A percentile compares a stretch with the other conserved stretches of the same genome.
These are phyloP conservation scores for Sphaeramia orbicularis DNA, from an alignment of 2,797 vertebrate genomes.

Conservation along the genomic window DNA sequence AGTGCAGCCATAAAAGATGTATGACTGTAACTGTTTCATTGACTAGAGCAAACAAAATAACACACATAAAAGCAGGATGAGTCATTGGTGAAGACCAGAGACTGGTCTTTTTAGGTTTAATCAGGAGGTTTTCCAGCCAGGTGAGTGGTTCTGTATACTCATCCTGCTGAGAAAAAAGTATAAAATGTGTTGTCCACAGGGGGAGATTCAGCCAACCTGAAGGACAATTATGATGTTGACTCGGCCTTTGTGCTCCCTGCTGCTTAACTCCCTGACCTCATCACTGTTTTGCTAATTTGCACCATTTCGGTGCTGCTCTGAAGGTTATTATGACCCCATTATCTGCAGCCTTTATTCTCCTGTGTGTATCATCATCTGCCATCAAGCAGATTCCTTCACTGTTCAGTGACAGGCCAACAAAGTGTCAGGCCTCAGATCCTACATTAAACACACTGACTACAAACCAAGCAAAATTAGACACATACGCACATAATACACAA, in stretches of 20 bases:
- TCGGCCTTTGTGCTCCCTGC: slow-evolving; percentile 14
- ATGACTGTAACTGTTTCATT: too few species aligned
- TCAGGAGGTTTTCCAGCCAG: too few species aligned
- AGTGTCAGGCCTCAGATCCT: slow-evolving; percentile 3
- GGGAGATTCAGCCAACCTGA: slow-evolving; percentile 12
- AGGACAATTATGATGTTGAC: slow-evolving; percentile 19
- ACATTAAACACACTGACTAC: slow-evolving; percentile 21
- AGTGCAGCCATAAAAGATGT: too few species aligned
- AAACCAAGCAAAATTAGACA: slow-evolving; percentile 10
- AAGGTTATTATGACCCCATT: slow-evolving; percentile 39
- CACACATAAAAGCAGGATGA: too few species aligned
- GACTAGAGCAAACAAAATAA: too few species aligned
- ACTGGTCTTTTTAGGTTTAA: too few species aligned
- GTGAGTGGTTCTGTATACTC: neutral
- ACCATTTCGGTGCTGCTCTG: slow-evolving; percentile 41
- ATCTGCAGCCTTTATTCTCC: slow-evolving; percentile 33
- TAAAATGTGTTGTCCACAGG: slow-evolving; percentile 3
- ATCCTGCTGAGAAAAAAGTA: neutral
- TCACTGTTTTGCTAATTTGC: slow-evolving; percentile 37
- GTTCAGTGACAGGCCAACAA: slow-evolving; percentile 25
- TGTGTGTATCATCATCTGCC: slow-evolving; percentile 23
- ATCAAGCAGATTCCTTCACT: slow-evolving; percentile 20
- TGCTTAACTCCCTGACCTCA: slow-evolving; percentile 33
- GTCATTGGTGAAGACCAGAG: too few species aligned
- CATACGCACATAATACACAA: neutral